phyloP scores from a whole-genome alignment of 2,888 invertebrate species.

The Agriopis marginaria region DNA sequence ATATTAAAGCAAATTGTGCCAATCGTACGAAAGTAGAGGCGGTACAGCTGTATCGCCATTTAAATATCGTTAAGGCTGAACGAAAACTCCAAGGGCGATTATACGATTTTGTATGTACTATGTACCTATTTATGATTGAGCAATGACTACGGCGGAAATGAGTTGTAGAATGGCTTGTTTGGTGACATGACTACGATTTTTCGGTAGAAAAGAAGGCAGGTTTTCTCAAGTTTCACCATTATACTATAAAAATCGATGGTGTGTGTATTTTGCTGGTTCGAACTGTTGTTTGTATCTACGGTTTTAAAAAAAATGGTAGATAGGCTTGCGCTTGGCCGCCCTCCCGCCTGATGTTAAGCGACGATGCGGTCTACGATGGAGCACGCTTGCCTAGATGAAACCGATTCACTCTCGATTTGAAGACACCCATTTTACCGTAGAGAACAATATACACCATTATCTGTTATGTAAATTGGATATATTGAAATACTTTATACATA shows the following conservation, averaged over 20 bases:
- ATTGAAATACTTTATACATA: neutral
- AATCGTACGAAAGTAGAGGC: conserved; percentile 48
- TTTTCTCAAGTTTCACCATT: neutral
- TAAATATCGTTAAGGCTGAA: conserved; percentile 33
- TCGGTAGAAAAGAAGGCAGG: neutral
- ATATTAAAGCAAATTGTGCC: conserved; percentile 59
- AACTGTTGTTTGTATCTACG: neutral
- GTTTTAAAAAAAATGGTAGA: too few relatives aligned
- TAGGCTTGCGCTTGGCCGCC: too few relatives aligned
- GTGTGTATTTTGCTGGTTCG: neutral
- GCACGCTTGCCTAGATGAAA: too few relatives aligned
- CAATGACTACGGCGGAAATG: conserved; percentile 26
- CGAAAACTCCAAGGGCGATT: conserved; percentile 22
- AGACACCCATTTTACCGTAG: too few relatives aligned
- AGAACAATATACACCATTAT: too few relatives aligned
- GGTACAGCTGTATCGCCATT: conserved; percentile 43
- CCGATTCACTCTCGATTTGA: too few relatives aligned
- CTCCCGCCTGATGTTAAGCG: too few relatives aligned
- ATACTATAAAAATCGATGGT: neutral
- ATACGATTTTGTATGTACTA: conserved; percentile 5
- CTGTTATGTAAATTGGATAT: too few relatives aligned
- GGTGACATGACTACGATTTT: conserved; percentile 14
- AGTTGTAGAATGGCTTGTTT: conserved; percentile 14
- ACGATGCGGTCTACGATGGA: too few relatives aligned
- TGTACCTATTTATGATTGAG: conserved; percentile 15